A percentile compares a stretch with the other conserved stretches of the same genome.
phyloP scores from a whole-genome alignment of 2,888 invertebrate genomes.

The Drosophila austrosaltans region DNA sequence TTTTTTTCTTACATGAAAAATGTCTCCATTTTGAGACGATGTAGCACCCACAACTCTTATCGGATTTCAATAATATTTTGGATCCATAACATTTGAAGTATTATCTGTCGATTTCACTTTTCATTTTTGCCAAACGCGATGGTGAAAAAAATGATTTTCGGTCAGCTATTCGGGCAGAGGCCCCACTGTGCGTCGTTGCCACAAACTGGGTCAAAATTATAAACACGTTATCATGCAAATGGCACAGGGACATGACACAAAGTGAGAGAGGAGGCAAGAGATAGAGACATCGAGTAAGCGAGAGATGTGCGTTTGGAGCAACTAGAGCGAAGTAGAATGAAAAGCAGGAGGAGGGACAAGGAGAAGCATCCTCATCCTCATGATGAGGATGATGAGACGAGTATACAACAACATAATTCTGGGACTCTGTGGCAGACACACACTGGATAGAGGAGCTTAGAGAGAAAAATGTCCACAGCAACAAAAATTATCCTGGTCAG shows the following conservation, averaged over 20 bases:
- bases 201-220: conserved; percentile 76
- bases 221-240: conserved; percentile 79
- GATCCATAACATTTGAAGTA: no score
- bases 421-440: conserved; percentile 20
- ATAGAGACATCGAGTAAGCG: neutral
- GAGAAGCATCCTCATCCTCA: no score
- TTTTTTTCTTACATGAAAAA: no score
- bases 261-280: conserved; percentile 20
- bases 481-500: conserved; percentile 63
- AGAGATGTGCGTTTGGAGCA: conserved; percentile 3
- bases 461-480: conserved; percentile 17
- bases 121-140: no score
- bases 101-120: no score
- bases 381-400: neutral
- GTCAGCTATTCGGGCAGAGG: no score
- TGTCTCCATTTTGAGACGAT: no score
- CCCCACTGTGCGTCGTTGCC: no score
- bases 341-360: neutral
- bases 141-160: no score
- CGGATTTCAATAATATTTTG: no score
- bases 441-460: conserved; percentile 9
- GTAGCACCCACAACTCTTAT: no score
- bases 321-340: conserved; percentile 2
- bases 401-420: conserved; percentile 22
- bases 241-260: conserved; percentile 62